phyloP scores from a whole-genome alignment of 2,888 invertebrate genomes.

The Orchesella flavescens region DNA sequence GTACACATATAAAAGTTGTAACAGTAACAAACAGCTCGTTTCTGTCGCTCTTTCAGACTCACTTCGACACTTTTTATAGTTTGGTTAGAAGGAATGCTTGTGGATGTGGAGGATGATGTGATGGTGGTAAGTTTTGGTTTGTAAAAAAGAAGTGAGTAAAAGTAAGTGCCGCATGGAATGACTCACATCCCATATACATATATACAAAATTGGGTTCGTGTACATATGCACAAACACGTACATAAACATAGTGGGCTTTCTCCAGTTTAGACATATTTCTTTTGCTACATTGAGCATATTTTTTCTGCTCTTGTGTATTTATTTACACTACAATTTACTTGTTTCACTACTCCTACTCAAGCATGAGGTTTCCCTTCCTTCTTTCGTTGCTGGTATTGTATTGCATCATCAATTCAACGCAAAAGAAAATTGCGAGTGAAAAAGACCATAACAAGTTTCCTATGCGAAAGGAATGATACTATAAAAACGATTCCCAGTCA shows the following conservation, averaged over 20 bases:
- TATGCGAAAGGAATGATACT: conserved; percentile 15
- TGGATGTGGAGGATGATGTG: background rate
- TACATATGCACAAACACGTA: too few relatives aligned
- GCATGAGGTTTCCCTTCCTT: conserved; percentile 7
- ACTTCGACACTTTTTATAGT: conserved; percentile 49
- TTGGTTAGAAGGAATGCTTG: background rate
- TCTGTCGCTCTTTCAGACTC: conserved; percentile 38
- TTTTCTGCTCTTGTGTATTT: conserved; percentile 27
- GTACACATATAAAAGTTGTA: conserved; percentile 35
- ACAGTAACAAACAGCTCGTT: conserved; percentile 44
- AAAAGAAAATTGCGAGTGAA: conserved; percentile 18
- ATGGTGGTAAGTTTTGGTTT: conserved; percentile 3
- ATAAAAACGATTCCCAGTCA: too few relatives aligned
- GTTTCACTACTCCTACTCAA: background rate
- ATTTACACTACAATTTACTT: conserved; percentile 57
- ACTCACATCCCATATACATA: conserved; percentile 20
- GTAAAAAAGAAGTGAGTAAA: conserved; percentile 20
- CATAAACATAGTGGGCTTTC: background rate
- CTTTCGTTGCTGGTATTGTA: background rate
- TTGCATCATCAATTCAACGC: conserved; percentile 10
- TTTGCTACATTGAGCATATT: conserved; percentile 35
- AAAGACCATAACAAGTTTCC: background rate
- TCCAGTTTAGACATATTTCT: background rate
- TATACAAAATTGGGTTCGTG: background rate
- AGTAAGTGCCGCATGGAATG: conserved; percentile 47